Evolutionary conservation across 2,113 vertebrate species (phyloP), one percentile per base, ranked within the genome.

Genomic region (Ammodytes dubius): DNA sequence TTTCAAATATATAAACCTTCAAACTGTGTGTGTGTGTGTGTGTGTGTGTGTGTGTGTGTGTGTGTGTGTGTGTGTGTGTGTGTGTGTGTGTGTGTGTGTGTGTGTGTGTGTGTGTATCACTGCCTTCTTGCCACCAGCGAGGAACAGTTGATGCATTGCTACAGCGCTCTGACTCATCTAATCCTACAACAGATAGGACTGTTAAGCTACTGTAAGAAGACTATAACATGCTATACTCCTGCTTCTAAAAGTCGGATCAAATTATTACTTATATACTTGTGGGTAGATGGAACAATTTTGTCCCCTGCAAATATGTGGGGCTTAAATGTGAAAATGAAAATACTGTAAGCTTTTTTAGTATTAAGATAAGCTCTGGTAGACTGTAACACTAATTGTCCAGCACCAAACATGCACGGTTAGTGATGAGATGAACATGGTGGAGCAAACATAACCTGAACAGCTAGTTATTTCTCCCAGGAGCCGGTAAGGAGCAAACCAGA

Each of bases 171-270:
- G 70, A 43, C 42, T 70, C 37, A 70, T 9, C 59, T 81, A 82
- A 88, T 85, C 79, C 65, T 37, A 45, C 42, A 71, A 14, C 39
- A 70, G 45, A 79, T 52, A 7, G 17, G 49, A 54, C 35, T 70
- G 27, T 56, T 27, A 83, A 84, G 69, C 59, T 70, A 35, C 40
- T 59, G 35, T 71, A 81, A 56, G 11, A 77, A 69, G 43, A 68
- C 37, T 12, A 77, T 71, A 74, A 80, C 70, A 63, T 37, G 64
- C 61, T 76, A 82, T 59, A 64, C 53, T 79, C 8, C 15, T 45
- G 27, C 61, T 43, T 40, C 53, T 39, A 58, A 81, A 76, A 79
- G n/a, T 35, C 37, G 53, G 77, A 66, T 85, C 56, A 79, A 65
- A 60, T 66, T 74, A 69, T 77, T 19, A 42, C n/a, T 52, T 46